Conservation (phyloP, 35 echinoderm and acorn worm genomes). For the Apostichopus californicus region DNA sequence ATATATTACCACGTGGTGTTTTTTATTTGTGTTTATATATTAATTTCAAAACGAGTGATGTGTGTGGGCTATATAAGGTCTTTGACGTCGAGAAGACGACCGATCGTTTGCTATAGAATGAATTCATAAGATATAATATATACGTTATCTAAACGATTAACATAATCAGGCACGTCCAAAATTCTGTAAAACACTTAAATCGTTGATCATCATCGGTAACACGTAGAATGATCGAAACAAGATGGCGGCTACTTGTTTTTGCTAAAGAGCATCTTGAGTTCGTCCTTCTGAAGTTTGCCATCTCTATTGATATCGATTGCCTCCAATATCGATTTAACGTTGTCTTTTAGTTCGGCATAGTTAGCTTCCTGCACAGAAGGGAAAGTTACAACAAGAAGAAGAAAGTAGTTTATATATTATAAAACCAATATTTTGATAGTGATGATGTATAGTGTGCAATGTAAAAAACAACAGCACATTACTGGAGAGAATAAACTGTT, state of each 20-base stretch:
- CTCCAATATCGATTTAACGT: neutral
- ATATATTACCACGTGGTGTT: no score
- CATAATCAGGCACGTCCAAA: constrained; percentile 34
- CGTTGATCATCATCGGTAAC: neutral
- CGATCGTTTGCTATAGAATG: no score
- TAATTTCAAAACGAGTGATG: no score
- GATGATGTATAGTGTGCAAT: no score
- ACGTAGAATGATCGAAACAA: neutral
- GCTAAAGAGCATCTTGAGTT: constrained; percentile 50
- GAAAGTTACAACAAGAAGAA: neutral
- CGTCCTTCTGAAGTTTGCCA: constrained; percentile 40
- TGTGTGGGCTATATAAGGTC: no score
- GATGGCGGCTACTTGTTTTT: neutral
- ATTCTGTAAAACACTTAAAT: constrained; percentile 25
- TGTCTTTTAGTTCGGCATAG: constrained; percentile 4
- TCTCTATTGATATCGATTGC: constrained; percentile 18
- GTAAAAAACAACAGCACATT: no score
- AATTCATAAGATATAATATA: neutral
- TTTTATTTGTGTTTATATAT: no score
- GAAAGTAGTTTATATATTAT: no score
- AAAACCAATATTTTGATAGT: no score
- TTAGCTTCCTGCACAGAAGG: neutral
- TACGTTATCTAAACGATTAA: constrained; percentile 35
- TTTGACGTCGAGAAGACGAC: no score
- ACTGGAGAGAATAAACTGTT: no score